Evolutionary conservation across 2,888 invertebrate genomes (phyloP), one percentile per base, ranked within the genome.

Genomic region (Eretmocerus hayati): DNA sequence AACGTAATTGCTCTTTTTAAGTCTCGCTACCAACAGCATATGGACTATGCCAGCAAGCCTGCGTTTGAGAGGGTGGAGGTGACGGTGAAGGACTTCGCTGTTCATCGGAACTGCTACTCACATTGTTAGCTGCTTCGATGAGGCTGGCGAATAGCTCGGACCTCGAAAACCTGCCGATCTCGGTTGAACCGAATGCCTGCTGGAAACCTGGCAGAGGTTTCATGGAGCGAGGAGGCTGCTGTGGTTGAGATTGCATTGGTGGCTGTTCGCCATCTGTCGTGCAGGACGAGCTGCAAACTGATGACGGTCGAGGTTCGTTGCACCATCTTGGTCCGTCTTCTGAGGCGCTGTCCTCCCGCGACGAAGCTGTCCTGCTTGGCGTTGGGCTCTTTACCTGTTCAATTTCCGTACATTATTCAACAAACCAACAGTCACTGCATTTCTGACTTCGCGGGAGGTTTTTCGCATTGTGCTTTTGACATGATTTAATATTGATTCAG

Each of bases 131-230:
- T 18, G 75, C 76, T 23, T 74, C 73, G 60, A 80, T 78, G 55
- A 79, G 75, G 55, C 77, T 78, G 52, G 78, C 79, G 66, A 84
- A 85, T 43, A 81, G 83, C 62, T 85, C 85, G 23, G 73, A 72
- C 51, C 73, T 68, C 5, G 85, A 83, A 60, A 88, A 89, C 56
- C 86, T 81, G n/a, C 89, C 89, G 56, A 89, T 85, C 72, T 88
- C 89, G 20, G 89, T 89, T 22, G 87, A 86, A 21, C 89, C 89
- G 66, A 89, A 89, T 1, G 89, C 87, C 72, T 88, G 88, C 66
- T 87, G 87, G 65, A 89, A 89, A 38, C 87, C 87, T 5, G 87
- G 87, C 50, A 88, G 69, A 5, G 87, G 85, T 46, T 79, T 26
- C 19, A 50, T 48, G 42, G 20, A 53, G 22, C 61, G 61, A 30